phyloP scores from a whole-genome alignment of 2,113 vertebrate species.

The Myrmecophaga tridactyla region DNA sequence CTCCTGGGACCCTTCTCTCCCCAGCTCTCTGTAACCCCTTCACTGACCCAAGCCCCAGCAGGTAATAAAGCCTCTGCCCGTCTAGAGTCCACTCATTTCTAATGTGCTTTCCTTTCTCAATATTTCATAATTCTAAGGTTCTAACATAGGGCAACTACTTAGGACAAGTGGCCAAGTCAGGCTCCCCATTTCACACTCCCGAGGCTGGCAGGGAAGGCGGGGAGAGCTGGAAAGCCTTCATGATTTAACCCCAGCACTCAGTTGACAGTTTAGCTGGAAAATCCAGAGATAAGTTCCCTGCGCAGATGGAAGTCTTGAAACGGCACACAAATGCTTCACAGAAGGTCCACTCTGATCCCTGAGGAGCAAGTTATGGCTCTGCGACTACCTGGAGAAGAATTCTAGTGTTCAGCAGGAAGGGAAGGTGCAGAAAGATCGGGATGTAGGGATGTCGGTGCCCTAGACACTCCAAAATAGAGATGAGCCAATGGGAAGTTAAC shows the following conservation, averaged over 20 bases:
- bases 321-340: neutral
- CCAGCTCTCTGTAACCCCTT: too few species aligned
- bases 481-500: neutral
- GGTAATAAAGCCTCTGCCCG: neutral
- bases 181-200: neutral
- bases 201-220: neutral
- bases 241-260: neutral
- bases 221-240: too few species aligned
- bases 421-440: neutral
- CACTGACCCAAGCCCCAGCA: neutral
- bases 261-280: neutral
- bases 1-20: too few species aligned
- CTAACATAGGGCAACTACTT: neutral
- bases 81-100: neutral
- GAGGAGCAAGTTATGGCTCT: neutral
- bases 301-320: neutral
- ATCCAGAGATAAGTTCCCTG: slow-evolving; percentile 1
- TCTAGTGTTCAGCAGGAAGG: neutral
- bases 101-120: neutral
- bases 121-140: neutral
- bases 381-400: neutral
- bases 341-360: neutral
- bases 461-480: neutral
- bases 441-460: neutral
- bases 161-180: neutral